Evolutionary conservation across 2,888 invertebrate genomes (phyloP), one percentile per base, ranked within the genome.

Genomic region (Hypomecis punctinalis): DNA sequence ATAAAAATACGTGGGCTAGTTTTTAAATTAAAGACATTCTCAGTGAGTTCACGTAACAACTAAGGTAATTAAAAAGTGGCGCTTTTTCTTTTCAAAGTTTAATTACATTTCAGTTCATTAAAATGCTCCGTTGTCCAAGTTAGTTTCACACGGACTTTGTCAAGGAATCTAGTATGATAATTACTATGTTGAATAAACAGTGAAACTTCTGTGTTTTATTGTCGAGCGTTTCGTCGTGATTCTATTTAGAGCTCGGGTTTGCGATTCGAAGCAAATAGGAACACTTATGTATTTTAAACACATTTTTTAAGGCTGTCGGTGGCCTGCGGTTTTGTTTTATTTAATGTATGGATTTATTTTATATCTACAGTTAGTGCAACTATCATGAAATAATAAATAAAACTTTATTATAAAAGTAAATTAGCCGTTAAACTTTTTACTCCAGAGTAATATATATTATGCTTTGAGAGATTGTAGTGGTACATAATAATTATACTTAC

Each of bases 101-200:
- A 75, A 79, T 77, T 76, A 75, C 68, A 68, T 66, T 63, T 61
- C 68, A 74, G 76, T 79, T 79, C 78, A 77, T 80, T 79, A 78
- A 74, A 76, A 77, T 69, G 74, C 55, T 66, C 69, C 61, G 65
- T 48, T 61, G 68, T 70, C 65, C 51, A 72, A 72, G 61, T 71
- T 72, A 67, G 68, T 62, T 63, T 67, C 63, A 67, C 68, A 61
- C 67, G 64, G 60, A 61, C 62, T 71, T 75, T 75, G 71, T 73
- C 66, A 59, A 64, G 70, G 60, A 64, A 63, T 62, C 57, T 66
- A 61, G 65, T 67, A 67, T 67, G 67, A 56, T 71, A 68, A 72
- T 70, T 63, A 67, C 62, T 53, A 45, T 52, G 61, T 57, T 67
- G 60, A 70, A 68, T 74, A 67, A 75, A 74, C 70, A 72, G 53